Conservation (phyloP, 2,113 vertebrate species). For the Carollia perspicillata region DNA sequence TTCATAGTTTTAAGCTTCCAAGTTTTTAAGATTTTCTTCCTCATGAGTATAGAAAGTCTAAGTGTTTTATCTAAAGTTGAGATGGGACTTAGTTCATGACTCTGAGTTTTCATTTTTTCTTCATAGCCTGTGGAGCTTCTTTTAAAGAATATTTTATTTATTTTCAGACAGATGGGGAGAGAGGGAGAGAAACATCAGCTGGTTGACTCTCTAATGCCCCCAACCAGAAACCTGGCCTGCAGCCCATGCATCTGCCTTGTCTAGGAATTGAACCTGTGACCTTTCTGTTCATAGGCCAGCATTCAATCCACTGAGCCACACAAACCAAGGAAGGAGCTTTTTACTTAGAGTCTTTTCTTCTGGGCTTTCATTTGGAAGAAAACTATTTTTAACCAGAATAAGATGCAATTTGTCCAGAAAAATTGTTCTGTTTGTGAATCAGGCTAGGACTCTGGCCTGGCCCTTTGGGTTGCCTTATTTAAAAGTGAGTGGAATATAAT, state of each 20-base stretch:
- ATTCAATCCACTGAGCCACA: too few species aligned
- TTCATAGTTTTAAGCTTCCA: background rate
- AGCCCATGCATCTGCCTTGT: too few species aligned
- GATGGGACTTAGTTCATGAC: background rate
- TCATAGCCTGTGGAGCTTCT: background rate
- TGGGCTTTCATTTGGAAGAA: background rate
- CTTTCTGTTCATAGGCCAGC: too few species aligned
- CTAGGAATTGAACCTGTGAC: too few species aligned
- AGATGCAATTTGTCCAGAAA: background rate
- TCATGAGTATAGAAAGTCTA: background rate
- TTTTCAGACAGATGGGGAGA: too few species aligned
- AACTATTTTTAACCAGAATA: background rate
- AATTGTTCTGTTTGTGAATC: background rate
- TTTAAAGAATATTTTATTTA: too few species aligned
- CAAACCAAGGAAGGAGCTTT: background rate
- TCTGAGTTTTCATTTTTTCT: background rate
- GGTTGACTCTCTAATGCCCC: too few species aligned
- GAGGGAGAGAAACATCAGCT: too few species aligned
- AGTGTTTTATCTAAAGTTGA: slow-evolving; percentile 14
- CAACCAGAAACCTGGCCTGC: too few species aligned
- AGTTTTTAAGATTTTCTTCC: background rate
- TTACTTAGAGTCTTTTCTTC: background rate
- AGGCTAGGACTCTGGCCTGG: background rate
- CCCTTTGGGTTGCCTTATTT: background rate
- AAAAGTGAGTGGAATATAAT: background rate